Base-by-base conservation (phyloP, 2,888 invertebrate species). In the Leptinotarsa rubiginosa region DNA sequence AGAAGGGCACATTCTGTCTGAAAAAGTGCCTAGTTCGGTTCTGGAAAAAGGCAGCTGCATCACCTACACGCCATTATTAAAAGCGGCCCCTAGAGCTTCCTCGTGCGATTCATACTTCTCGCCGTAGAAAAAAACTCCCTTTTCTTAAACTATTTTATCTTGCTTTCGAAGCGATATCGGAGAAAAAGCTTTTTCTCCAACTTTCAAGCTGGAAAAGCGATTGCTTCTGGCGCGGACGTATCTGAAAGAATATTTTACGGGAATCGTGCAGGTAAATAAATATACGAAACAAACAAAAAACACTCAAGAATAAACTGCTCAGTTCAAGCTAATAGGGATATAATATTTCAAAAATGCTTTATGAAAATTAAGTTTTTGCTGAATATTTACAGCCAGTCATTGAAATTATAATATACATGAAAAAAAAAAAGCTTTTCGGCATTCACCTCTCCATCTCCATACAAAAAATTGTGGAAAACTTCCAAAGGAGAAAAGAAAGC, bases 31-130 rank as follows among this genome's bases (percentile, higher is more conserved):
- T 10, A 62, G 62, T 41, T 16, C 62, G 41, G 16, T 41, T 62
- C 62, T 62, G 62, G 41, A 62, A 62, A 62, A 16, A 62, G 15
- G n/a, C 62, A 69, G 69, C 69, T 69, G 69, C 69, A 56, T 56
- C 56, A 47, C 41, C 69, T 56, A 69, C 69, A 69, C 47, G 56
- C 56, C 56, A 69, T 69, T 69, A 69, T 69, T 56, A 47, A 69
- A 69, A 69, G 54, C 56, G 20, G 22, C 69, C 62, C 56, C 69
- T 50, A 7, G 47, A 54, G 20, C 12, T 47, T 56, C 56, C 56
- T 56, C 69, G 54, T 49, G 56, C 69, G 13, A 18, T 20, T n/a
- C 18, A 54, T 56, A 56, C 69, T 56, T 69, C 22, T 69, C 69
- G 2, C 20, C 5, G 56, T 54, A 56, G 47, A 52, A 56, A 54